Evolutionary conservation across 2,113 vertebrate genomes (phyloP).

Genomic region (Embiotoca jacksoni): DNA sequence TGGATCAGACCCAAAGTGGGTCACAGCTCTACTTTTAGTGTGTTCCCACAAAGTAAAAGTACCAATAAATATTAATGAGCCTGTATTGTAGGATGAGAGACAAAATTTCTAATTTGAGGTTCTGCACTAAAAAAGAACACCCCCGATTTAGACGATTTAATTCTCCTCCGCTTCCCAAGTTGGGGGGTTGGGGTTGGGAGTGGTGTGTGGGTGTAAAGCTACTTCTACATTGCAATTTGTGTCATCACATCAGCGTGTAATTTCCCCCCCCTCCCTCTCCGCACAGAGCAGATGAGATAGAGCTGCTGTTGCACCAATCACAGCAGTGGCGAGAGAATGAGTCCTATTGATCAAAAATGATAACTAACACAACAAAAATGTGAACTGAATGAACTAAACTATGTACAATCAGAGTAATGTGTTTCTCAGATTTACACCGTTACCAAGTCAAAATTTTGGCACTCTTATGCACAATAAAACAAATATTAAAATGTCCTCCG

Average conservation of each 20-base stretch:
- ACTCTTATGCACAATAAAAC: conserved; percentile 4
- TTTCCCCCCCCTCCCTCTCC: neutral
- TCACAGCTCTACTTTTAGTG: conserved; percentile 67
- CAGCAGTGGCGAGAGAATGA: conserved; percentile 29
- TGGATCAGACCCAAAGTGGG: conserved; percentile 67
- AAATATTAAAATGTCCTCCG: conserved; percentile 11
- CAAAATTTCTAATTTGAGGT: conserved; percentile 72
- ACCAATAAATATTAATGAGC: conserved; percentile 80
- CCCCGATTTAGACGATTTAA: conserved; percentile 63
- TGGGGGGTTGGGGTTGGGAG: neutral
- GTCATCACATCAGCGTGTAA: conserved; percentile 27
- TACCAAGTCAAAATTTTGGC: neutral
- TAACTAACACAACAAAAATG: conserved; percentile 8
- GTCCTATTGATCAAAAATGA: conserved; percentile 24
- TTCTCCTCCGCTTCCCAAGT: conserved; percentile 53
- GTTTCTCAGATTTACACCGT: conserved; percentile 6
- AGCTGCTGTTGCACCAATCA: conserved; percentile 22
- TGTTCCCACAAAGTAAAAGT: conserved; percentile 69
- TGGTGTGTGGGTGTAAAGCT: conserved; percentile 12
- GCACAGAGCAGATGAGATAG: conserved; percentile 27
- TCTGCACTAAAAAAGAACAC: conserved; percentile 66
- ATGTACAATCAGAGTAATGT: neutral
- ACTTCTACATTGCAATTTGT: conserved; percentile 58
- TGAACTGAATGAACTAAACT: neutral
- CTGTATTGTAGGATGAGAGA: conserved; percentile 62